Conservation (phyloP, 2,888 invertebrate genomes). For the Ectemnius lituratus region DNA sequence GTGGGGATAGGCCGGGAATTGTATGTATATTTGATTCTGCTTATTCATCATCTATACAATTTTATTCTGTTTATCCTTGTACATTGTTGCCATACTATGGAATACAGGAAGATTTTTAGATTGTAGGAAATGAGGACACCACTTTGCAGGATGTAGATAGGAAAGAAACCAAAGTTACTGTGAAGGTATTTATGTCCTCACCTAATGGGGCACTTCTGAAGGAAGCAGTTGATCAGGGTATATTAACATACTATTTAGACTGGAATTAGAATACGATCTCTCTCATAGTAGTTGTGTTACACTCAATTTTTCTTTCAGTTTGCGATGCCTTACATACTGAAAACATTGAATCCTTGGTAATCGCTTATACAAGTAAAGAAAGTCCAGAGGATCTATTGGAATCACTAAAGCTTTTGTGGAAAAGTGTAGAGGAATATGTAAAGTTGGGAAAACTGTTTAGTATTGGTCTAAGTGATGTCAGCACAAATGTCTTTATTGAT, state of each 20-base stretch:
- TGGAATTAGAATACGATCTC: neutral
- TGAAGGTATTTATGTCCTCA: conserved; percentile 91
- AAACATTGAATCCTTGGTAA: conserved; percentile 89
- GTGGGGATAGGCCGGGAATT: conserved; percentile 47
- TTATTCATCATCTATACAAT: neutral
- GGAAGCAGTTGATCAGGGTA: conserved; percentile 88
- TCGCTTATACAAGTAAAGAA: conserved; percentile 84
- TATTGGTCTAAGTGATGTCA: conserved; percentile 94
- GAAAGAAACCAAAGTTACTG: conserved; percentile 89
- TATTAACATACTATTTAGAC: conserved; percentile 16
- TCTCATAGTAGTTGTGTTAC: conserved; percentile 8
- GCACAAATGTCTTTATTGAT: conserved; percentile 87
- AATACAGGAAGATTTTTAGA: conserved; percentile 38
- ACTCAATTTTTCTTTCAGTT: conserved; percentile 79
- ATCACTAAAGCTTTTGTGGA: conserved; percentile 87
- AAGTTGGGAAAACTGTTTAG: conserved; percentile 81
- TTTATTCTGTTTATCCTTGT: neutral
- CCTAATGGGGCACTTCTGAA: conserved; percentile 83
- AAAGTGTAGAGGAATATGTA: conserved; percentile 86
- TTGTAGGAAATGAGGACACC: conserved; percentile 62
- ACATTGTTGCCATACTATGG: neutral
- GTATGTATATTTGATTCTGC: conserved; percentile 56
- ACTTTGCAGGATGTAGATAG: conserved; percentile 82
- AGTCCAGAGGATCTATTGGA: conserved; percentile 63
- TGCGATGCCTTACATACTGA: conserved; percentile 85